These are phyloP conservation scores for Hyperoplus lanceolatus DNA, from an alignment of 2,797 vertebrate species.

Conservation along the genomic window DNA sequence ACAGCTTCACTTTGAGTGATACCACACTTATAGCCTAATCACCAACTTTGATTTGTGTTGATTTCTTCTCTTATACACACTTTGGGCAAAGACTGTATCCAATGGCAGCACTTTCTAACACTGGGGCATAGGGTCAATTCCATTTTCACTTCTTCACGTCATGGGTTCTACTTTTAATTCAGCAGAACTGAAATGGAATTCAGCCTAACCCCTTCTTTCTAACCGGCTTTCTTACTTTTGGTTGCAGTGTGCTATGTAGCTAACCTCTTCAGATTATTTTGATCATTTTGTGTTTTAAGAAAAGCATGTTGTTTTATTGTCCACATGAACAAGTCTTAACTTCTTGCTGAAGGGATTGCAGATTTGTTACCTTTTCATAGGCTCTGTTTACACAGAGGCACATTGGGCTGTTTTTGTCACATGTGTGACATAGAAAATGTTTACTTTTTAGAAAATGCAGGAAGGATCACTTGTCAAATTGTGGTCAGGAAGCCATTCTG, in stretches of 20 bases:
- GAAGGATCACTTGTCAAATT: not conserved
- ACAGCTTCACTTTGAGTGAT: slow-evolving; percentile 54
- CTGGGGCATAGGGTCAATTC: slow-evolving; percentile 75
- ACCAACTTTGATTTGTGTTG: slow-evolving; percentile 76
- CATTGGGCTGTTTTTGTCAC: not conserved
- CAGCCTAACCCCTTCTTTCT: slow-evolving; percentile 75
- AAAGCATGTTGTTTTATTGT: slow-evolving; percentile 63
- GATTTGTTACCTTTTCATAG: slow-evolving; percentile 47
- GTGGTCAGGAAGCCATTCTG: slow-evolving; percentile 34
- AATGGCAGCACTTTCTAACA: slow-evolving; percentile 72
- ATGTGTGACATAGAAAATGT: not conserved
- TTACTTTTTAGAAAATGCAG: not conserved
- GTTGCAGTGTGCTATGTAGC: slow-evolving; percentile 72
- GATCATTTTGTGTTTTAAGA: slow-evolving; percentile 44
- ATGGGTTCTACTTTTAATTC: slow-evolving; percentile 31
- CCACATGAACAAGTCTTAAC: slow-evolving; percentile 41
- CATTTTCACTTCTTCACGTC: slow-evolving; percentile 56
- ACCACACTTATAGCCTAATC: slow-evolving; percentile 59
- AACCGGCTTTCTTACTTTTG: slow-evolving; percentile 70
- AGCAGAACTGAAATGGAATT: slow-evolving; percentile 75
- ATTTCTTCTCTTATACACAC: slow-evolving; percentile 60
- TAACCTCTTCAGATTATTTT: slow-evolving; percentile 70
- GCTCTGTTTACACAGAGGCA: slow-evolving; percentile 48
- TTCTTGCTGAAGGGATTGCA: slow-evolving; percentile 44
- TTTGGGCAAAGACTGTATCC: slow-evolving; percentile 55